Evolutionary conservation across 2,797 vertebrate species (phyloP).

Genomic region (Echeneis naucrates): DNA sequence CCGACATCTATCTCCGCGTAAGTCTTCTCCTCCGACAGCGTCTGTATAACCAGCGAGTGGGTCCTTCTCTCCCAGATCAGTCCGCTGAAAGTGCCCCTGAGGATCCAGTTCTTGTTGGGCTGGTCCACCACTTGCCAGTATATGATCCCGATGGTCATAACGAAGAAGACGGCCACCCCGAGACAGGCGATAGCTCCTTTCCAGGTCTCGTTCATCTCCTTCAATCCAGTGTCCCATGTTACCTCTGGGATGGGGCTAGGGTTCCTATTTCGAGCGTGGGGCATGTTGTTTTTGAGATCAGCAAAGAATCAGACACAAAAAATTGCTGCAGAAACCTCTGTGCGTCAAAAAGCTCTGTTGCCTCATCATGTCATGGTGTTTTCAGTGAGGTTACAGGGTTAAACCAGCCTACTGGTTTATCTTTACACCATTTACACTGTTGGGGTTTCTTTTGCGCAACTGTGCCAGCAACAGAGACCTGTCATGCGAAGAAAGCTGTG

Average conservation of each 20-base stretch:
- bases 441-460: constrained; percentile 73
- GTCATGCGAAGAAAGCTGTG: constrained; percentile 78
- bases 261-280: constrained; percentile 88
- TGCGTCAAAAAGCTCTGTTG: constrained; percentile 68
- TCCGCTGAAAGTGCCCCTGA: constrained; percentile 88
- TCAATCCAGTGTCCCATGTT: constrained; percentile 88
- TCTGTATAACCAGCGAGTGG: constrained; percentile 89
- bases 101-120: constrained; percentile 93
- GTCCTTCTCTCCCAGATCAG: constrained; percentile 91
- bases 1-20: constrained; percentile 87
- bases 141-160: constrained; percentile 96
- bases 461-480: constrained; percentile 77
- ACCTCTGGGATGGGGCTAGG: constrained; percentile 88
- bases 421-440: constrained; percentile 60
- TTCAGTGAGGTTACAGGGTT: constrained; percentile 55
- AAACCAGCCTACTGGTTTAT: constrained; percentile 58
- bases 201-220: constrained; percentile 96
- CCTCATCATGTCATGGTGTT: constrained; percentile 79
- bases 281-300: constrained; percentile 83
- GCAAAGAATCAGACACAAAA: constrained; percentile 75
- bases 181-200: constrained; percentile 92
- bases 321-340: constrained; percentile 70
- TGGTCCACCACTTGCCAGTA: constrained; percentile 97
- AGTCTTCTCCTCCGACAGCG: constrained; percentile 85
- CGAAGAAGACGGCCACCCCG: constrained; percentile 92